Evolutionary conservation across 2,113 vertebrate species (phyloP).

Genomic region (Leptodactylus fuscus): DNA sequence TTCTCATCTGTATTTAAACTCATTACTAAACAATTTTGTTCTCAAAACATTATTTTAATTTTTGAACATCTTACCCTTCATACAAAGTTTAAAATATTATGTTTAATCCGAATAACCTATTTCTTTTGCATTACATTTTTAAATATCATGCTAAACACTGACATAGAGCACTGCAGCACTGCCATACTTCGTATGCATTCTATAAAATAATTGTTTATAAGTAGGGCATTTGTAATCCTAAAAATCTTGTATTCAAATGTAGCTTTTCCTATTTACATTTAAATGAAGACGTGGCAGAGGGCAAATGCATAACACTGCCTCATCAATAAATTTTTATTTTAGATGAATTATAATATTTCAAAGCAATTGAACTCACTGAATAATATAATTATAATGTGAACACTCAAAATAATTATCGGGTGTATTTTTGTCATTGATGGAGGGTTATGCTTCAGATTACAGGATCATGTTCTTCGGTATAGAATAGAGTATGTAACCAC

Average conservation of each 20-base stretch:
- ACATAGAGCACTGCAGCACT: not conserved
- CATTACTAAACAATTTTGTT: too few species aligned
- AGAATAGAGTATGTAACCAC: slow-evolving; percentile 13
- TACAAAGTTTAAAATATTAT: too few species aligned
- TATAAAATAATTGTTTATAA: slow-evolving; percentile 18
- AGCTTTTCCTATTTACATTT: slow-evolving; percentile 29
- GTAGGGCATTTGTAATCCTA: not conserved
- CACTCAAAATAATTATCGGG: slow-evolving; percentile 48
- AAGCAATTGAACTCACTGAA: slow-evolving; percentile 49
- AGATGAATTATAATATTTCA: slow-evolving; percentile 56
- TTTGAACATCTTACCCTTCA: too few species aligned
- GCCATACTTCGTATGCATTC: not conserved
- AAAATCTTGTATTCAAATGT: slow-evolving; percentile 31
- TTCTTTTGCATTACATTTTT: too few species aligned
- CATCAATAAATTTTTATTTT: slow-evolving; percentile 52
- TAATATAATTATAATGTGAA: slow-evolving; percentile 54
- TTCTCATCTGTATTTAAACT: too few species aligned
- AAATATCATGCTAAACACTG: not conserved
- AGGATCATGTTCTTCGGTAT: slow-evolving; percentile 10
- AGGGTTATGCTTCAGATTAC: slow-evolving; percentile 41
- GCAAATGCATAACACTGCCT: slow-evolving; percentile 27
- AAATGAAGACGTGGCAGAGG: slow-evolving; percentile 42
- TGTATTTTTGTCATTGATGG: slow-evolving; percentile 40
- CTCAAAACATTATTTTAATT: too few species aligned
- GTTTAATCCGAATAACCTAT: too few species aligned